Conservation (phyloP, 53 echinoderm and acorn worm genomes). For the Glandiceps talaboti region DNA sequence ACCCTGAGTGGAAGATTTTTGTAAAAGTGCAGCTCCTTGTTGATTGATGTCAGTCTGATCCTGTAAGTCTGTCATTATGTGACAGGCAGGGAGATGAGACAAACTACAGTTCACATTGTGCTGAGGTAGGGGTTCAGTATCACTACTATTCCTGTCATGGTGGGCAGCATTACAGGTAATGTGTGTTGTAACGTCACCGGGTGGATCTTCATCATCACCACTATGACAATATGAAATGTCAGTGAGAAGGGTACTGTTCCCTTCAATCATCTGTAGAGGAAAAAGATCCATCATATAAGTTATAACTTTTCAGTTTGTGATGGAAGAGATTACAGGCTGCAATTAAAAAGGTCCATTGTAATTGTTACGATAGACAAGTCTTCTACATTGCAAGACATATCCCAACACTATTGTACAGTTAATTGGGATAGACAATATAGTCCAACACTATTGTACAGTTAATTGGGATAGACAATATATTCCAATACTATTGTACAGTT, state of each 20-base stretch:
- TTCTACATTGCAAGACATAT: too few species aligned
- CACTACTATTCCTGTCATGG: not conserved
- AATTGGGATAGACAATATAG: too few species aligned
- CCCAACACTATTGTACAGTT: too few species aligned
- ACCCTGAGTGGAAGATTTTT: not conserved
- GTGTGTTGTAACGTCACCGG: not conserved
- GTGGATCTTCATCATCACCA: not conserved
- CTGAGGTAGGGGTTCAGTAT: not conserved
- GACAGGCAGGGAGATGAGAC: not conserved
- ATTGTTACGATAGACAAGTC: too few species aligned
- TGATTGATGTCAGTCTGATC: not conserved
- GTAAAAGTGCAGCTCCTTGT: not conserved
- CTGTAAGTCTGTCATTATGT: not conserved
- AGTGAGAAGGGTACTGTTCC: not conserved
- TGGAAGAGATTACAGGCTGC: too few species aligned
- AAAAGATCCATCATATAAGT: too few species aligned
- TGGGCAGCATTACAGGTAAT: not conserved
- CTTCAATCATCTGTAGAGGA: not conserved
- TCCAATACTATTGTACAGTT: too few species aligned
- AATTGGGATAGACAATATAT: too few species aligned
- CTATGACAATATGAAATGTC: not conserved
- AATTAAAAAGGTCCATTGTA: too few species aligned
- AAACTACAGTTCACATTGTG: not conserved
- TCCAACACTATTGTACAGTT: too few species aligned
- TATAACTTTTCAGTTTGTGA: too few species aligned